Evolutionary conservation across 2,797 vertebrate species (phyloP).

Genomic region (Sarcophilus harrisii): DNA sequence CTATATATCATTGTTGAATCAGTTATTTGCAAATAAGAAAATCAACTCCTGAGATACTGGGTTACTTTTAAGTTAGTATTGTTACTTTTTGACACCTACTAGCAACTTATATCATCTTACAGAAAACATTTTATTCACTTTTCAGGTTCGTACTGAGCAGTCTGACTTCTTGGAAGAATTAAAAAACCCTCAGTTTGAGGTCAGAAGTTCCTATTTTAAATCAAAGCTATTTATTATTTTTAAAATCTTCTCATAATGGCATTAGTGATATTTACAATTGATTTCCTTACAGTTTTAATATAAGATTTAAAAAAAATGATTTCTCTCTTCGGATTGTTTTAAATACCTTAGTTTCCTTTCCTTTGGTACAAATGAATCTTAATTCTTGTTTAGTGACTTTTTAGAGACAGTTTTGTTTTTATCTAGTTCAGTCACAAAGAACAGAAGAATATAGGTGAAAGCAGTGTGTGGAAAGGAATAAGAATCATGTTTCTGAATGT

Average conservation of each 20-base stretch:
- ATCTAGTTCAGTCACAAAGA: slow-evolving; percentile 27
- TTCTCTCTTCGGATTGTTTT: slow-evolving; percentile 32
- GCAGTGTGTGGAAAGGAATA: slow-evolving; percentile 21
- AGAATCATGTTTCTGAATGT: slow-evolving; percentile 32
- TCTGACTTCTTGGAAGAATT: slow-evolving; percentile 66
- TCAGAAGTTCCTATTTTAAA: slow-evolving; percentile 59
- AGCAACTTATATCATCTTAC: slow-evolving; percentile 48
- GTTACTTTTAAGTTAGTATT: slow-evolving; percentile 32
- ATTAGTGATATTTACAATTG: slow-evolving; percentile 56
- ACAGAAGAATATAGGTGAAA: slow-evolving; percentile 3
- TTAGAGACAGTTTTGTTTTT: slow-evolving; percentile 57
- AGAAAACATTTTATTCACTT: slow-evolving; percentile 49
- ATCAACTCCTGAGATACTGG: slow-evolving; percentile 17
- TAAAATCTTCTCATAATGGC: slow-evolving; percentile 42
- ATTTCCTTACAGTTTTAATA: slow-evolving; percentile 47
- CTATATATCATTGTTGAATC: slow-evolving; percentile 49
- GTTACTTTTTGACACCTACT: slow-evolving; percentile 36
- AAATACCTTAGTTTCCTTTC: slow-evolving; percentile 50
- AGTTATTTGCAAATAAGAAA: slow-evolving; percentile 46
- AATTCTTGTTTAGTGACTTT: slow-evolving; percentile 18
- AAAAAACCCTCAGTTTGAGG: slow-evolving; percentile 74
- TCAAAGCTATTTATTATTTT: slow-evolving; percentile 57
- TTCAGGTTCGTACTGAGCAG: slow-evolving; percentile 71
- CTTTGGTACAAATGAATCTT: slow-evolving; percentile 25
- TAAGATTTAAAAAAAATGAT: slow-evolving; percentile 3